These are phyloP conservation scores for Suncus etruscus DNA, from an alignment of 2,113 vertebrate genomes.

Conservation along the genomic window DNA sequence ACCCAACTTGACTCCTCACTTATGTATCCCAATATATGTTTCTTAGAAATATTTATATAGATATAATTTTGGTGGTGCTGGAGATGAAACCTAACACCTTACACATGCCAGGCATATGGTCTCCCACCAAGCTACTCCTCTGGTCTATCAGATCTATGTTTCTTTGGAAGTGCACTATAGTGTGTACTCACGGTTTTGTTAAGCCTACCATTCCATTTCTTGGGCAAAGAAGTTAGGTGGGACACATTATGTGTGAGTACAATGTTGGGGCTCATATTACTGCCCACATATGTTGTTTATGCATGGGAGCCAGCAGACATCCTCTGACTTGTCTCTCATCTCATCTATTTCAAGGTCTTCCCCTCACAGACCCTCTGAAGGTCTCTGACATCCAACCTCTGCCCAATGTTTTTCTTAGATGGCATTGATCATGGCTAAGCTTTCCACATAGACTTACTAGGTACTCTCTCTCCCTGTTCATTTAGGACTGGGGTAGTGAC, in stretches of 20 bases:
- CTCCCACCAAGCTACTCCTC: too few relatives aligned
- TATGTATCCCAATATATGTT: too few relatives aligned
- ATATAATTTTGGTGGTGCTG: too few relatives aligned
- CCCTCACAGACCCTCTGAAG: neutral
- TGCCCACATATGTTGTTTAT: neutral
- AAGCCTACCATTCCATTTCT: neutral
- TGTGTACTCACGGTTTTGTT: neutral
- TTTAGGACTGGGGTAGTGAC: slow-evolving; percentile 95
- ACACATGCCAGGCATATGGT: too few relatives aligned
- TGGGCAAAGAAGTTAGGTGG: neutral
- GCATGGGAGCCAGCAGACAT: neutral
- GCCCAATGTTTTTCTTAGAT: neutral
- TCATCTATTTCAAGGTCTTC: neutral
- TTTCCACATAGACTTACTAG: neutral
- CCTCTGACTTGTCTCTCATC: neutral
- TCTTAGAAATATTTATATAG: too few relatives aligned
- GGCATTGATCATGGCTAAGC: neutral
- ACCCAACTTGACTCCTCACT: too few relatives aligned
- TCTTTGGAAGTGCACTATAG: neutral
- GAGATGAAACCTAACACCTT: too few relatives aligned
- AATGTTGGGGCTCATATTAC: too few relatives aligned
- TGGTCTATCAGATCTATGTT: too few relatives aligned
- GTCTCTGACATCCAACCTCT: neutral
- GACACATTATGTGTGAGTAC: neutral
- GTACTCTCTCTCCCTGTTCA: neutral